Evolutionary conservation across 2,113 vertebrate genomes (phyloP), one percentile per base, ranked within the genome.

Genomic region (Crotalus horridus): DNA sequence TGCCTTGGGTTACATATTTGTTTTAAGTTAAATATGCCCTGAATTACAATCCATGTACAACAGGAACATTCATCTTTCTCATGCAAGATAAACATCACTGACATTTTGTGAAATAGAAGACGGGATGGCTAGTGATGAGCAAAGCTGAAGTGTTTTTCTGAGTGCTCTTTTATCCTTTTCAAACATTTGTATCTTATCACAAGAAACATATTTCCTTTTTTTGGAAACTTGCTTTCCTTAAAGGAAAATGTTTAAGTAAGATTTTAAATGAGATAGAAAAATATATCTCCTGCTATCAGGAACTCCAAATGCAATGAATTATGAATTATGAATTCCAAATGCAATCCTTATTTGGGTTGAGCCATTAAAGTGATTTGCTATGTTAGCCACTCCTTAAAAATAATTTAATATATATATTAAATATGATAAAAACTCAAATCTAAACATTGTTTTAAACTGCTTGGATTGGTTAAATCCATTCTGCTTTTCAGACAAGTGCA

Each of bases 121-220:
- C 97, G 97, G 98, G 97, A 96, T 96, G 97, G 96, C 94, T 97
- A 96, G 97, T 98, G 97, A 98, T 98, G 96, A 98, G 98, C 98
- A 97, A 98, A 97, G 98, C 97, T 97, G 98, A 98, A 98, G 98
- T 98, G 96, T 97, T 98, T 98, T 98, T 97, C 48, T n/a, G 97
- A 96, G 94, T 97, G 94, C 92, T 96, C 97, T 96, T 96, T 97
- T 97, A 97, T 46, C 0, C 46, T 97, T 98, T 98, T 98, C 97
- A 98, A 98, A 98, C 97, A 98, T 99, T 98, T 98, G 98, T 98
- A 97, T 96, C 96, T 96, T 94, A 97, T 97, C 97, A 97, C 97
- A 98, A 97, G 96, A 95, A 97, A 97, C 97, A 98, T 97, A 97
- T 97, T 97, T 96, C 98, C 97, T 96, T 97, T 81, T 81, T 81